Conservation (phyloP, 2,888 invertebrate genomes). For the Tubulanus polymorphus region DNA sequence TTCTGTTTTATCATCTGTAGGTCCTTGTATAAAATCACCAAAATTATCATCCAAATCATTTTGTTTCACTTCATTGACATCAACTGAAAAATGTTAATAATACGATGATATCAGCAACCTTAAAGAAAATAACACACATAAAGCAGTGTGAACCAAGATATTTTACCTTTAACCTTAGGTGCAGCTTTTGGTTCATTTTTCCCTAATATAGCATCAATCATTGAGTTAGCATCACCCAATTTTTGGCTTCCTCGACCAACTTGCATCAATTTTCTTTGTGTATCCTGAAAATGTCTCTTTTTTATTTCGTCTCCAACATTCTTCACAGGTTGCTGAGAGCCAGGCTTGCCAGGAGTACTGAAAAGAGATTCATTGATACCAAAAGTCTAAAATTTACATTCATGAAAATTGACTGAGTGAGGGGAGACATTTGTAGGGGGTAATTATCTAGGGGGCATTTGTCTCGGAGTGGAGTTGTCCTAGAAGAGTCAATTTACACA, state of each 20-base stretch:
- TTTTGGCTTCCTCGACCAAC: background rate
- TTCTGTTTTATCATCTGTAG: too few relatives aligned
- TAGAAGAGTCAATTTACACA: too few relatives aligned
- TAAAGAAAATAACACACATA: too few relatives aligned
- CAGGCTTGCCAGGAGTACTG: too few relatives aligned
- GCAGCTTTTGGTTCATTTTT: conserved; percentile 6
- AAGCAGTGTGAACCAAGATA: too few relatives aligned
- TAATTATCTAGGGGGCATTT: too few relatives aligned
- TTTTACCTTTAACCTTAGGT: background rate
- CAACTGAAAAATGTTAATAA: background rate
- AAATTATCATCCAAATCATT: background rate
- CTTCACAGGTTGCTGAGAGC: background rate
- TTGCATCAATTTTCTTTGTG: background rate
- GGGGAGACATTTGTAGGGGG: too few relatives aligned
- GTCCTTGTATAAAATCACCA: conserved; percentile 1
- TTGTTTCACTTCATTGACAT: background rate
- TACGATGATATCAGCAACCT: conserved; percentile 1
- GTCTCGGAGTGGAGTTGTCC: too few relatives aligned
- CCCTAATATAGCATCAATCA: conserved; percentile 22
- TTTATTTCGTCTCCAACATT: background rate
- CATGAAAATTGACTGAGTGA: background rate
- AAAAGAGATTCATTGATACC: too few relatives aligned
- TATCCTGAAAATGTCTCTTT: background rate
- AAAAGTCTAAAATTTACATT: too few relatives aligned
- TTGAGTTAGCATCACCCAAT: conserved; percentile 19